These are phyloP conservation scores for Brachionus rotundiformis DNA, from an alignment of 1,140 invertebrate species.

Conservation along the genomic window DNA sequence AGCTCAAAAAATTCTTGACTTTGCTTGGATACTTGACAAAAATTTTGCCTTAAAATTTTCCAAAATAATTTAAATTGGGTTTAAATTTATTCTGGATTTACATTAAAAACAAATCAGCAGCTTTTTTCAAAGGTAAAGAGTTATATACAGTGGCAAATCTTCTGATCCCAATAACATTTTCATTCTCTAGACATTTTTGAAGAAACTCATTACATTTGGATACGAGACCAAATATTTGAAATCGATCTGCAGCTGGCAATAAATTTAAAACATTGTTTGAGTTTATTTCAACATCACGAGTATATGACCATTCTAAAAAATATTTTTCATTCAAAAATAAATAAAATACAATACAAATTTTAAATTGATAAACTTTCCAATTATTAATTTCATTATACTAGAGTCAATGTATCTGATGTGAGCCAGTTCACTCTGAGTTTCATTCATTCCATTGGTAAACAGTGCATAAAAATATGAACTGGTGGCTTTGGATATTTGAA, in stretches of 20 bases:
- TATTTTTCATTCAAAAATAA: not conserved
- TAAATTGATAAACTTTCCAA: not conserved
- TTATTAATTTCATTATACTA: not conserved
- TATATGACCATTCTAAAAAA: conserved; percentile 52
- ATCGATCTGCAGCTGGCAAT: conserved; percentile 36
- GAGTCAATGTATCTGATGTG: not conserved
- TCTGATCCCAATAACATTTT: conserved; percentile 48
- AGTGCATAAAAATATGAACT: conserved; percentile 41
- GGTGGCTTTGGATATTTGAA: not conserved
- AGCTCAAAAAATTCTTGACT: conserved; percentile 72
- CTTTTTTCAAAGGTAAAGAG: not conserved
- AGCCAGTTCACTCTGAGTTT: conserved; percentile 11
- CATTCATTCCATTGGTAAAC: conserved; percentile 46
- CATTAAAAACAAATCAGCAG: conserved; percentile 37
- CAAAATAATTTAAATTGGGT: not conserved
- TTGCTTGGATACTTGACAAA: conserved; percentile 57
- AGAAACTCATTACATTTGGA: conserved; percentile 49
- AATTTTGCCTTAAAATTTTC: conserved; percentile 11
- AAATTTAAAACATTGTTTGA: conserved; percentile 36
- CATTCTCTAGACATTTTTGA: not conserved
- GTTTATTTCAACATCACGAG: conserved; percentile 19
- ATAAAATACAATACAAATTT: not conserved
- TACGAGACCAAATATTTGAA: conserved; percentile 49
- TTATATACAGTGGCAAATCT: conserved; percentile 29
- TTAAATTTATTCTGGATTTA: not conserved